These are phyloP conservation scores for Zoanthus solanderi DNA, from an alignment of 92 coral and sea anemone species.

Conservation along the genomic window DNA sequence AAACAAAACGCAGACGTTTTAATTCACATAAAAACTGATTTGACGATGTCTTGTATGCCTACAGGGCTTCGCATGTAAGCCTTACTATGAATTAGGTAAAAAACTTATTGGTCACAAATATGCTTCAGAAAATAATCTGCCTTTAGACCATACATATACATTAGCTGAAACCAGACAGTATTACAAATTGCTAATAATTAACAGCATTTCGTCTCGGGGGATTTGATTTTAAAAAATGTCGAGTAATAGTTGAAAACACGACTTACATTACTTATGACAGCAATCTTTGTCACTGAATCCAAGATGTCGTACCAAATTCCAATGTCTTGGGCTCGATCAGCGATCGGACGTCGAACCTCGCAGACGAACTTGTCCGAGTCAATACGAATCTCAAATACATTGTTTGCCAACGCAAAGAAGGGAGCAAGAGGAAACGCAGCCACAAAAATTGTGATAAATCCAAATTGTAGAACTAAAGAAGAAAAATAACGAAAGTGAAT, in stretches of 20 bases:
- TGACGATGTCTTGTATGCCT: too few species aligned
- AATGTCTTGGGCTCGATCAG: slow-evolving; percentile 95
- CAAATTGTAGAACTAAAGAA: slow-evolving; percentile 88
- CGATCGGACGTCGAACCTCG: slow-evolving; percentile 96
- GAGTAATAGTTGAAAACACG: background rate
- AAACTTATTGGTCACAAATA: too few species aligned
- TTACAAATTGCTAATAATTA: too few species aligned
- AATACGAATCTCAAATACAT: slow-evolving; percentile 95
- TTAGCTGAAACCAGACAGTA: too few species aligned
- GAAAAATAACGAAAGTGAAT: background rate
- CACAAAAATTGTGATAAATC: slow-evolving; percentile 98
- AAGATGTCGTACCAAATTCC: slow-evolving; percentile 96
- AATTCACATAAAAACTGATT: too few species aligned
- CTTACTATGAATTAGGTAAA: too few species aligned
- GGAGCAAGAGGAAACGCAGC: slow-evolving; percentile 99
- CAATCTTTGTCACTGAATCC: slow-evolving; percentile 93
- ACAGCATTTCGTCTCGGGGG: too few species aligned
- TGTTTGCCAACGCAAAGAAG: slow-evolving; percentile 97
- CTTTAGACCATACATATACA: too few species aligned
- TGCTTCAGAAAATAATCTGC: too few species aligned
- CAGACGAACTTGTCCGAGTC: slow-evolving; percentile 97
- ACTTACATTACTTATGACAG: slow-evolving; percentile 97
- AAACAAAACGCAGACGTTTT: too few species aligned
- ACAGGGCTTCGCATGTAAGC: too few species aligned
- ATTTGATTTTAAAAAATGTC: too few species aligned